phyloP scores from a whole-genome alignment of 2,113 vertebrate genomes.

The Colinus virginianus region DNA sequence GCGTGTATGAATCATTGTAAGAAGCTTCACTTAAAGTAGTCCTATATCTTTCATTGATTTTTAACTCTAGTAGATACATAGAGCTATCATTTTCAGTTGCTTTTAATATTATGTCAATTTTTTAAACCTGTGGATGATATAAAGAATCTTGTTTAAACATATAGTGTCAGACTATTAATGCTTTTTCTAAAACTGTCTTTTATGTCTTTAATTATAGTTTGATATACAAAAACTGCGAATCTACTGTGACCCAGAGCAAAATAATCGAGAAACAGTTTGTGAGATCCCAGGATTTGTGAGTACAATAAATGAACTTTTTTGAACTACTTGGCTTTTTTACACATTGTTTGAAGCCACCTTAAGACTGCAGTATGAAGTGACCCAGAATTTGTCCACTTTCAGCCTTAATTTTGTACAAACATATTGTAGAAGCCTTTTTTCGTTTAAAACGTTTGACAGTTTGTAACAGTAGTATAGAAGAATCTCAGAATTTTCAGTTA shows the following conservation, averaged over 20 bases:
- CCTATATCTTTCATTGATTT: not conserved
- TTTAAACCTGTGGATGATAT: not conserved
- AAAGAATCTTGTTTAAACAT: not conserved
- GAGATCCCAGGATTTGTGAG: slow-evolving; percentile 96
- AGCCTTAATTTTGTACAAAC: not conserved
- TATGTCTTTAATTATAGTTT: slow-evolving; percentile 83
- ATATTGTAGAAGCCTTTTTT: not conserved
- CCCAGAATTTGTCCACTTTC: not conserved
- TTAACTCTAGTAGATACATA: rapidly evolving
- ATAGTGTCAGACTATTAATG: not conserved
- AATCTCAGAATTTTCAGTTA: not conserved
- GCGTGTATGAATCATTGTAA: not conserved
- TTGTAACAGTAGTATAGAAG: not conserved
- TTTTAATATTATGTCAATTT: not conserved
- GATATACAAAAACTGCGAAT: slow-evolving; percentile 95
- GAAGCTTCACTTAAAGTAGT: not conserved
- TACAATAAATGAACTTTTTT: slow-evolving; percentile 62
- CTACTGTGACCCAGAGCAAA: slow-evolving; percentile 98
- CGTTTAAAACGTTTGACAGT: not conserved
- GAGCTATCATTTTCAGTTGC: not conserved
- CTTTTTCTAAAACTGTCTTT: not conserved
- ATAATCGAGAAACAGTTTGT: slow-evolving; percentile 92
- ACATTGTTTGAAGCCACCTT: not conserved
- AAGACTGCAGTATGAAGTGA: not conserved
- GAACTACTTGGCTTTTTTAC: not conserved